These are phyloP conservation scores for Ptyas mucosa DNA, from an alignment of 2,113 vertebrate species.

Conservation along the genomic window DNA sequence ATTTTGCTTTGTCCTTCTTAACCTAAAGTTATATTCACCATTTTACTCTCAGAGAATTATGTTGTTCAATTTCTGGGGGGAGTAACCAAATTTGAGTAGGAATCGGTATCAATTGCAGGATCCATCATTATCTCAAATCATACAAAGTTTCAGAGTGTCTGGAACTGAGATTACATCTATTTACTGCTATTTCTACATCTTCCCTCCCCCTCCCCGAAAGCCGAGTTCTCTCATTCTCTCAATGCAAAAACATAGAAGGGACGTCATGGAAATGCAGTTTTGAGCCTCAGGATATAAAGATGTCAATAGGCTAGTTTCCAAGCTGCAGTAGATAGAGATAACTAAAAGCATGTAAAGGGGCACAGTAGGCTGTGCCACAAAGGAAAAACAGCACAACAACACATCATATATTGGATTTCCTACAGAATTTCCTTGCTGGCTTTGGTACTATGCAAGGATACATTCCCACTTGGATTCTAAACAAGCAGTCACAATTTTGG, in stretches of 20 bases:
- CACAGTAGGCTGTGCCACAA: conserved; percentile 28
- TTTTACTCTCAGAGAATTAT: not conserved
- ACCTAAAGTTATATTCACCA: not conserved
- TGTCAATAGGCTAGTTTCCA: conserved; percentile 71
- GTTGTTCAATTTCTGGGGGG: not conserved
- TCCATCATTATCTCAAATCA: not conserved
- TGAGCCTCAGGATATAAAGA: conserved; percentile 61
- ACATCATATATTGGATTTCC: rapidly evolving
- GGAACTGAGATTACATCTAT: not conserved
- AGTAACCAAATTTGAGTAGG: not conserved
- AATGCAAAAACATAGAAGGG: conserved; percentile 51
- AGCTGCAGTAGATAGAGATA: conserved; percentile 64
- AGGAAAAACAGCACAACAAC: not conserved
- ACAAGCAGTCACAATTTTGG: not conserved
- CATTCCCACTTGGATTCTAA: not conserved
- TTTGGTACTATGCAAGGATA: not conserved
- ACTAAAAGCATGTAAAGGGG: conserved; percentile 49
- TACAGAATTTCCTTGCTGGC: not conserved
- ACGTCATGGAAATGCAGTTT: conserved; percentile 72
- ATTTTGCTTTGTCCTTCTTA: not conserved
- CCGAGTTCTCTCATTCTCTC: not conserved
- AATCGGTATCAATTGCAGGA: not conserved
- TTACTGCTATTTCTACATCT: not conserved
- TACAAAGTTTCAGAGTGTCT: not conserved
- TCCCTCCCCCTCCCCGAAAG: not conserved